Evolutionary conservation across 2,113 vertebrate genomes (phyloP), one percentile per base, ranked within the genome.

Genomic region (Microcebus tavaratra): DNA sequence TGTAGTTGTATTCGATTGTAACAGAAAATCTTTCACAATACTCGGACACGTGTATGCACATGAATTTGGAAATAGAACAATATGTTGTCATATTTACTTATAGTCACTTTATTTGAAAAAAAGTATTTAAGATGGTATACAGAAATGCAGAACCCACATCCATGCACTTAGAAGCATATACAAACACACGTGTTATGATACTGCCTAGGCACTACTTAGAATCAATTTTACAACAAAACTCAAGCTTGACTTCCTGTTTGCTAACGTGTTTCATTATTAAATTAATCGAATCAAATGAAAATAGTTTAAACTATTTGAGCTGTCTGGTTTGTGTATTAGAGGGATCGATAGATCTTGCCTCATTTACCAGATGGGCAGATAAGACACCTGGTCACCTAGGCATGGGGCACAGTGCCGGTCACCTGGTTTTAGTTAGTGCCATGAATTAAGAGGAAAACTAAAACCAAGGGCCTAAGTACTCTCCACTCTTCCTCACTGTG

Each of bases 181-280:
- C 27, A 88, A 10, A 75, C 18, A 84, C 11, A 81, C 13, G 4
- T 39, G 50, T 25, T 55, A 61, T 82, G 53, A 79, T 82, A 75
- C 59, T 76, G n/a, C 11, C 20, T 75, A 61, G 20, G 21, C 31
- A 81, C 34, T 65, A 55, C 1, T 20, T 13, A 72, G 55, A 88
- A 72, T 80, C n/a, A n/a, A 67, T 55, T 92, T 93, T 85, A 93
- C 4, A 78, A 76, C 36, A n/a, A 93, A 95, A 95, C 70, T 96
- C 34, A 93, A 96, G 61, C 8, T 34, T 83, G 93, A n/a, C 18
- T 78, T 96, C 45, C 72, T 81, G 5, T 73, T 53, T 27, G 31
- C 67, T 80, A 15, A 63, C 17, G 5, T 80, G 2, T 65, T 65
- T 95, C 29, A 76, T 15, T 15, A 25, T 79, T 70, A 42, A 45